These are phyloP conservation scores for Parasteatoda tepidariorum DNA, from an alignment of 1,140 invertebrate species.

Conservation along the genomic window DNA sequence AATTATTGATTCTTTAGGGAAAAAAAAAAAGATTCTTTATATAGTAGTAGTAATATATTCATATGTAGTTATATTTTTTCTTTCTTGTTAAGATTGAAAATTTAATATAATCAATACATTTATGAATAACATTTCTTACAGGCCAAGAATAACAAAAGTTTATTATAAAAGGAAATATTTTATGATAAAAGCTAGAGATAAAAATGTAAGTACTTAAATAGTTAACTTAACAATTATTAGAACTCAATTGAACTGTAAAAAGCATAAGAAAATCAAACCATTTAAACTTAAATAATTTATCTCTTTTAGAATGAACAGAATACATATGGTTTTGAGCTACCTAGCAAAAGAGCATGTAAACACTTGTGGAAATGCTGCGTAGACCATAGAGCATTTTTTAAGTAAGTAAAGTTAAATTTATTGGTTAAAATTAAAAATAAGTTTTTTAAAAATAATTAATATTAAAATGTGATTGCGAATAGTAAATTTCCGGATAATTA, in stretches of 20 bases:
- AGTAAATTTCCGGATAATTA: too few species aligned
- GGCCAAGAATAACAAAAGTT: slow-evolving; percentile 89
- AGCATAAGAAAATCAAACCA: too few species aligned
- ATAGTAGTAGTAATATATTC: too few species aligned
- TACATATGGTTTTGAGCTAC: slow-evolving; percentile 93
- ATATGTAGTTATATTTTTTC: too few species aligned
- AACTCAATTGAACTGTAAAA: neutral
- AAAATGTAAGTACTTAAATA: slow-evolving; percentile 81
- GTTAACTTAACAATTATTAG: neutral
- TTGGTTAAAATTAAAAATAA: too few species aligned
- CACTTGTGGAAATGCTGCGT: slow-evolving; percentile 99
- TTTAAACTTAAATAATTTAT: neutral
- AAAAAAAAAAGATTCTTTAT: too few species aligned
- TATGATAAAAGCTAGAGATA: slow-evolving; percentile 93
- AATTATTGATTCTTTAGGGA: too few species aligned
- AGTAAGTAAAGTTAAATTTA: slow-evolving; percentile 68
- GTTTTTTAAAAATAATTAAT: too few species aligned
- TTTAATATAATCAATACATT: too few species aligned
- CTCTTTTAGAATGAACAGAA: slow-evolving; percentile 87
- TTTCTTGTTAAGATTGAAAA: too few species aligned
- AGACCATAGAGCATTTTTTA: slow-evolving; percentile 98
- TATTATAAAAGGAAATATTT: slow-evolving; percentile 94
- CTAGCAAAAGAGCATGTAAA: slow-evolving; percentile 98
- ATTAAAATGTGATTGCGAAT: too few species aligned
- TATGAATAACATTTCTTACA: too few species aligned